Evolutionary conservation across 2,113 vertebrate species (phyloP).

Genomic region (Lophotis ruficrista): DNA sequence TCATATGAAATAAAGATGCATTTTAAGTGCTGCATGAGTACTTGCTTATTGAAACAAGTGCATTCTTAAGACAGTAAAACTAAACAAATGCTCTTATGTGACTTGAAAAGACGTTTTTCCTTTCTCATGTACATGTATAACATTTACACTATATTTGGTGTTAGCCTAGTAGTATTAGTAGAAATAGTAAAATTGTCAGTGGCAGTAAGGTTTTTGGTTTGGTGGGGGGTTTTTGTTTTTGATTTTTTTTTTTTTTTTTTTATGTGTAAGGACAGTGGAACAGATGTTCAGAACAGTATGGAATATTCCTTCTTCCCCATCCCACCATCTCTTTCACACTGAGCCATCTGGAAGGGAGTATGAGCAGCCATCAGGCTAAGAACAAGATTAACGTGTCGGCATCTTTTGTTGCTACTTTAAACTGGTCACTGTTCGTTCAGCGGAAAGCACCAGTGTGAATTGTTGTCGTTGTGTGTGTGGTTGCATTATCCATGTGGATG

Average conservation of each 20-base stretch:
- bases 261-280: neutral
- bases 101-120: neutral
- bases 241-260: neutral
- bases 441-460: neutral
- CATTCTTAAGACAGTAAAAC: neutral
- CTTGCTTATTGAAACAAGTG: neutral
- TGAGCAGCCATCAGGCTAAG: constrained; percentile 33
- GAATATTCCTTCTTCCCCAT: neutral
- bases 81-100: neutral
- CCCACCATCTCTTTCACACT: neutral
- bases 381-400: constrained; percentile 77
- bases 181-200: neutral
- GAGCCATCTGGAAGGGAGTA: constrained; percentile 52
- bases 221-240: neutral
- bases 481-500: neutral
- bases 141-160: neutral
- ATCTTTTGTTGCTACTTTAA: constrained; percentile 80
- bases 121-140: neutral
- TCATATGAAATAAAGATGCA: neutral
- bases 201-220: neutral
- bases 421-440: constrained; percentile 48
- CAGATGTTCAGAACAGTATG: constrained; percentile 43
- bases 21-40: neutral
- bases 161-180: neutral
- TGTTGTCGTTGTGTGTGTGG: accelerated